Base-by-base conservation (phyloP, 92 coral and sea anemone genomes). In the Siderastrea radians region DNA sequence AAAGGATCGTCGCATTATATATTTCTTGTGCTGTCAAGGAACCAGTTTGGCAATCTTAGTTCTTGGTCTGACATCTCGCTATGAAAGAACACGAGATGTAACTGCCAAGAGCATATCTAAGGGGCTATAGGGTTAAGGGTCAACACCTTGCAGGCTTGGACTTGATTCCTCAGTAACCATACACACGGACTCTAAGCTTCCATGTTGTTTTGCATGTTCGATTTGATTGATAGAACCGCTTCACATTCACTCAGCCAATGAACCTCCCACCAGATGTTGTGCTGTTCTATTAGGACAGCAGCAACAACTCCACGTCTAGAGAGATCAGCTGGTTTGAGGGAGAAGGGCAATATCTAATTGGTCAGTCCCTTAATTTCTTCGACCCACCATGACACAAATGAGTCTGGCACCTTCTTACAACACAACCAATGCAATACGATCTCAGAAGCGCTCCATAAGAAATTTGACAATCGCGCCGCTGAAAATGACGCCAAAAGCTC, bases 401-500 rank as follows among this genome's bases (percentile, higher is more conserved):
- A 17, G 14, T 66, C 60, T 72, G 59, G 77, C 14, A 48, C 5
- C 19, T 71, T 71, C 75, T 46, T 71, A 52, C 65, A 74, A 74
- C 63, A 16, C n/a, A 78, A 58, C 83, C 70, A 79, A 46, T 77
- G 68, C 81, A 73, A 58, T 19, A 73, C 78, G 45, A 73, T 73
- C 48, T 73, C 58, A 54, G 58, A 73, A 54, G 48, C 58, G 12
- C 43, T 47, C 78, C 67, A 54, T 55, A 75, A 57, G 48, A 61
- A 73, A 16, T 48, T 0, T 62, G 75, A 49, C 53, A 84, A 13
- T 63, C 76, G 72, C 14, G 88, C 74, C 4, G 55, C 82, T 10
- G 48, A n/a, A 46, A 75, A 58, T 3, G 82, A 48, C 46, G 88
- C 88, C 81, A 73, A 50, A 17, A 62, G 61, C n/a, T 85, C 89